phyloP scores from a whole-genome alignment of 2,797 vertebrate species.

The Dipus sagitta region DNA sequence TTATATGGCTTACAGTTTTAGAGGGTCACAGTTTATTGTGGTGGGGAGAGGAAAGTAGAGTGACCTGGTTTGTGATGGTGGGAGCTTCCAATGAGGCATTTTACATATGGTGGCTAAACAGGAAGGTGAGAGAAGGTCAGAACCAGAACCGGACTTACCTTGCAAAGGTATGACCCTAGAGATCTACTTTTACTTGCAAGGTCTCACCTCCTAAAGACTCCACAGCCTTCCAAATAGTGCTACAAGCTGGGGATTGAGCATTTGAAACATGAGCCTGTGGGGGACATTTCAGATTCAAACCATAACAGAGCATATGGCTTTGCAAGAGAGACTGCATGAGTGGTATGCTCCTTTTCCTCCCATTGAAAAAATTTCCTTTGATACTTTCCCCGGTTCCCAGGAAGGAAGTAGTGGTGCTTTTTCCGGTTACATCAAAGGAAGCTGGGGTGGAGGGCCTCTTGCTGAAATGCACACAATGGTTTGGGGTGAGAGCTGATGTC shows the following conservation, averaged over 20 bases:
- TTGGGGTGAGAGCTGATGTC: neutral
- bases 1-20: neutral
- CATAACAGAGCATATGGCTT: neutral
- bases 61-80: neutral
- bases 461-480: neutral
- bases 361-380: conserved; percentile 44
- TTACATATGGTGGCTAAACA: neutral
- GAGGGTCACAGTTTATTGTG: neutral
- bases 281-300: neutral
- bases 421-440: conserved; percentile 32
- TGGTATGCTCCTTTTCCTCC: neutral
- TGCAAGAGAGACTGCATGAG: neutral
- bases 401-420: neutral
- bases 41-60: neutral
- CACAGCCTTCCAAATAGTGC: neutral
- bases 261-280: neutral
- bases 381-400: neutral
- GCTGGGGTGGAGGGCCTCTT: neutral
- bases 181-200: neutral
- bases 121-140: neutral
- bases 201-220: neutral
- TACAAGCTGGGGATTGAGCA: neutral
- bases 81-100: neutral
- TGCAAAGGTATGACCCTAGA: neutral
- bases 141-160: neutral